A percentile compares a stretch with the other conserved stretches of the same genome.
Conservation (phyloP, 2,888 invertebrate genomes). For the Apocheima hispidaria region DNA sequence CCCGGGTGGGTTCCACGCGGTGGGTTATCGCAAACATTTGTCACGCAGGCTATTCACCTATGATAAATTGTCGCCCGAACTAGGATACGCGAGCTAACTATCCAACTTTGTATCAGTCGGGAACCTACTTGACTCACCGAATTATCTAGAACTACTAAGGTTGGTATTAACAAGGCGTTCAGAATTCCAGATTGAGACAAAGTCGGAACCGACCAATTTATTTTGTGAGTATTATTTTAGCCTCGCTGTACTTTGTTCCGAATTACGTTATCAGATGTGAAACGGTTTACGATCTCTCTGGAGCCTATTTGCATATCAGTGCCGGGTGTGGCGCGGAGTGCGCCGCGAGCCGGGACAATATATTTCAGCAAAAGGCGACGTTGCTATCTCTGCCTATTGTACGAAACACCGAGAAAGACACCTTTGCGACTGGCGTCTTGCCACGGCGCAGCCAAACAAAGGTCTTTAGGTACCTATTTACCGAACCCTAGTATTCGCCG, state of each 20-base stretch:
- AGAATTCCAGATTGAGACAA: constrained; percentile 33
- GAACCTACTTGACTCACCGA: constrained; percentile 25
- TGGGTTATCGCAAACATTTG: constrained; percentile 65
- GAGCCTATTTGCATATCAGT: constrained; percentile 81
- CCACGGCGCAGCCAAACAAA: constrained; percentile 56
- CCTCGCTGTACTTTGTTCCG: constrained; percentile 63
- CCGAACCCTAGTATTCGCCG: constrained; percentile 14
- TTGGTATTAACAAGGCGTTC: constrained; percentile 15
- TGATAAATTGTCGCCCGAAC: constrained; percentile 55
- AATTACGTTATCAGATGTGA: constrained; percentile 78
- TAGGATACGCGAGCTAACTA: constrained; percentile 28
- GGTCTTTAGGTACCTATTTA: constrained; percentile 36
- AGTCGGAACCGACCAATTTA: constrained; percentile 48
- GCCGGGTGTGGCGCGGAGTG: constrained; percentile 63
- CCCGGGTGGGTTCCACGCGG: constrained; percentile 49
- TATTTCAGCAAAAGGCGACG: constrained; percentile 74
- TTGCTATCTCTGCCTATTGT: constrained; percentile 74
- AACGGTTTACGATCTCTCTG: constrained; percentile 78
- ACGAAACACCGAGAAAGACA: constrained; percentile 62
- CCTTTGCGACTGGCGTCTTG: constrained; percentile 64
- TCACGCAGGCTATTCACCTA: constrained; percentile 58
- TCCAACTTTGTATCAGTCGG: constrained; percentile 21
- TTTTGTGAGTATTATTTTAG: constrained; percentile 47
- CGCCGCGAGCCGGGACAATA: constrained; percentile 71
- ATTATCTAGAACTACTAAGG: constrained; percentile 38